Conservation (phyloP, 2,888 invertebrate genomes). For the Allygus modestus region DNA sequence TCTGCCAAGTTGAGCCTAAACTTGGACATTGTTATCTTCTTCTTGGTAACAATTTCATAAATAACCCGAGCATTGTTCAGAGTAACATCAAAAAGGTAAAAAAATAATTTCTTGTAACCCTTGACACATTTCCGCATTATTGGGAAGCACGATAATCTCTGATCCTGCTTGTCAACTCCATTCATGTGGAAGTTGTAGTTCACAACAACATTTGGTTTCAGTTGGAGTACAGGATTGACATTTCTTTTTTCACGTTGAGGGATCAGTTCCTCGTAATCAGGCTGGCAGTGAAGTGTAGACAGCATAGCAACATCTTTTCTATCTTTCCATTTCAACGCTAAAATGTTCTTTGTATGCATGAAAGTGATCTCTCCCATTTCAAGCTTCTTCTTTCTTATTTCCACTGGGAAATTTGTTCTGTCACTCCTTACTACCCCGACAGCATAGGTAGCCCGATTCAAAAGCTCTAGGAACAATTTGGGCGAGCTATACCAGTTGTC, state of each 20-base stretch:
- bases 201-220: conserved; percentile 8
- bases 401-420: too few species aligned
- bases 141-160: too few species aligned
- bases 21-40: background rate
- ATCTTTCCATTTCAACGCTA: conserved; percentile 18
- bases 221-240: background rate
- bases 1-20: background rate
- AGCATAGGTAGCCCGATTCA: too few species aligned
- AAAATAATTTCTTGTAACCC: background rate
- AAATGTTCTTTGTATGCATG: background rate
- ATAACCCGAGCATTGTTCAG: too few species aligned
- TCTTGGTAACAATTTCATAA: background rate
- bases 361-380: background rate
- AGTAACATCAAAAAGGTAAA: background rate
- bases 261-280: background rate
- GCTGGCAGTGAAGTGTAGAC: background rate
- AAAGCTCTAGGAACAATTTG: too few species aligned
- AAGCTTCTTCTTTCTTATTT: background rate
- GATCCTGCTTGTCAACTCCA: too few species aligned
- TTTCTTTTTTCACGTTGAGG: background rate
- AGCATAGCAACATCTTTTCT: background rate
- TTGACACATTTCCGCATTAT: conserved; percentile 20
- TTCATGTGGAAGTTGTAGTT: conserved; percentile 3
- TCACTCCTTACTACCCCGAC: too few species aligned
- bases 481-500: too few species aligned